Base-by-base conservation (phyloP, 1,140 invertebrate genomes). In the Lucilia sericata region DNA sequence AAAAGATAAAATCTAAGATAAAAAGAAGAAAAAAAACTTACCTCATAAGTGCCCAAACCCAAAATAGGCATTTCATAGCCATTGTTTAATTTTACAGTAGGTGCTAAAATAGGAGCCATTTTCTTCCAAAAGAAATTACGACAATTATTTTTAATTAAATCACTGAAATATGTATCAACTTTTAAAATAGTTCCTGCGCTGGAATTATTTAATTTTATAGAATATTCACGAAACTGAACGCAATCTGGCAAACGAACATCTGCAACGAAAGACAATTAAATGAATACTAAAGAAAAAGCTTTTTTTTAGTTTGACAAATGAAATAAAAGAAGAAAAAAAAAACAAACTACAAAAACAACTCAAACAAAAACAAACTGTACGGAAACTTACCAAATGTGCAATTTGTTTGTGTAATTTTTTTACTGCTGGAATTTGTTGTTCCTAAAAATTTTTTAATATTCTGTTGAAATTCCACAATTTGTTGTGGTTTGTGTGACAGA, bases 1-100 rank as follows among this genome's bases (percentile, higher is more conserved):
- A 42, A 42, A 7, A 42, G 5, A 42, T 42, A 60, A n/a, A 17
- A 60, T 30, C 3, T 30, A 60, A 60, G 10, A 75, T 30, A 75
- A 75, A 36, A 36, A 30, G 25, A 42, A n/a, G 1, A 30, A 1
- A 30, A 30, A 2, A 8, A 74, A 88, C 90, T 92, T 87, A 93
- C 93, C 83, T 92, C 90, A 92, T 94, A 95, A 7, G 94, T 95
- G 3, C 95, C 94, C 7, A 95, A 87, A 8, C 94, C 95, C 86
- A 95, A 88, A 21, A 92, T 86, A 3, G 94, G 94, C 88, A 95
- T 94, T 86, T 93, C 89, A 25, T 89, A 87, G 75, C 94, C 94
- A 91, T 92, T 93, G 85, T 91, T 93, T 3, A 94, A 88, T 85
- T 89, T 91, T 0, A 92, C 85, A 74, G 86, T 90, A 5, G 92